Conservation (phyloP, 2,888 invertebrate genomes). For the Pterostichus madidus region DNA sequence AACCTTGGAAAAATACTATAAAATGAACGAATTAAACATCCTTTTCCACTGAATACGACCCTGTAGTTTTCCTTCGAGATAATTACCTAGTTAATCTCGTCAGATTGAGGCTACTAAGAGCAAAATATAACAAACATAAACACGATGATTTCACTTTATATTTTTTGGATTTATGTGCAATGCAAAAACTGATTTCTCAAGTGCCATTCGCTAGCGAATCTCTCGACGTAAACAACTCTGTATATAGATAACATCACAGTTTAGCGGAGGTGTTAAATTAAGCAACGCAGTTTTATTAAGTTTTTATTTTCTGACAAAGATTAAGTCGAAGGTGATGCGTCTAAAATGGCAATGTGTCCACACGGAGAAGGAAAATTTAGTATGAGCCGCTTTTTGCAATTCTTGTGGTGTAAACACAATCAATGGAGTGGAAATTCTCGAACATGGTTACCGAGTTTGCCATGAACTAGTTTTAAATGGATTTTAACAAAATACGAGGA, state of each 20-base stretch:
- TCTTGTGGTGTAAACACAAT: constrained; percentile 12
- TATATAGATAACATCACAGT: constrained; percentile 20
- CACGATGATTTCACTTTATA: constrained; percentile 43
- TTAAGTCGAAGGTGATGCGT: constrained; percentile 43
- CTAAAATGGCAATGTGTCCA: constrained; percentile 28
- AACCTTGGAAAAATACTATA: too few species aligned
- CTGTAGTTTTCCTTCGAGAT: not conserved
- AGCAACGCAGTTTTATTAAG: constrained; percentile 21
- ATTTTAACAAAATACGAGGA: constrained; percentile 17
- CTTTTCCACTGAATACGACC: not conserved
- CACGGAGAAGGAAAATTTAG: constrained; percentile 15
- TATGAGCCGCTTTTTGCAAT: constrained; percentile 10
- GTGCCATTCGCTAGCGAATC: not conserved
- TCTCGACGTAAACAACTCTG: constrained; percentile 41
- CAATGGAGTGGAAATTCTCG: constrained; percentile 35
- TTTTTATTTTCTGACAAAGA: constrained; percentile 50
- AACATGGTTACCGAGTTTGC: constrained; percentile 31
- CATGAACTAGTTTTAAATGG: constrained; percentile 50
- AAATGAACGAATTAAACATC: too few species aligned
- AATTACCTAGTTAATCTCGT: not conserved
- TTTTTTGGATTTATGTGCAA: constrained; percentile 9
- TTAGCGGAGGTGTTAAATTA: constrained; percentile 45
- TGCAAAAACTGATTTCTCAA: constrained; percentile 50
- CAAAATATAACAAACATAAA: constrained; percentile 25
- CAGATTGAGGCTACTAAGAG: constrained; percentile 40